A percentile compares a stretch with the other conserved stretches of the same genome.
phyloP scores from a whole-genome alignment of 1,140 invertebrate species.

The Propsilocerus akamusi region DNA sequence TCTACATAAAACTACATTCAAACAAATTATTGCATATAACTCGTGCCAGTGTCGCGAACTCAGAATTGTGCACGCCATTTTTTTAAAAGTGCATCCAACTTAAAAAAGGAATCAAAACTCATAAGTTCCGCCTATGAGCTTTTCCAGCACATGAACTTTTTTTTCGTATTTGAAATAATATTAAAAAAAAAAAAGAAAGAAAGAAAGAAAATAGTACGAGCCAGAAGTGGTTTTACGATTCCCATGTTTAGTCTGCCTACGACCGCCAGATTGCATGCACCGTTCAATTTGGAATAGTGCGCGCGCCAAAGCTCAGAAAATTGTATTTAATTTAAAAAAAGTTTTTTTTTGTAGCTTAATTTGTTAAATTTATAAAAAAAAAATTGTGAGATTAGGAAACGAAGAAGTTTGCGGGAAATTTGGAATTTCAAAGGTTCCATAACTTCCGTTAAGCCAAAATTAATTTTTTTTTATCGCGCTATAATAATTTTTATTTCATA shows the following conservation, averaged over 20 bases:
- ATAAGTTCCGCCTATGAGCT: neutral
- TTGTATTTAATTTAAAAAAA: neutral
- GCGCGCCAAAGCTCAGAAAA: too few relatives aligned
- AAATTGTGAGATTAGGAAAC: neutral
- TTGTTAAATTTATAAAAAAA: neutral
- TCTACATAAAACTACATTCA: neutral
- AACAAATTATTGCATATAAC: neutral
- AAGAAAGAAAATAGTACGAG: neutral
- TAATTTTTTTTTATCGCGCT: neutral
- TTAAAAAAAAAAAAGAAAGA: too few relatives aligned
- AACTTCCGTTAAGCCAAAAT: neutral
- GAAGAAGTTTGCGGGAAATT: neutral
- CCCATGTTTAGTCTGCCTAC: neutral
- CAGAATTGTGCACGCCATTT: neutral
- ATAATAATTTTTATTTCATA: too few relatives aligned
- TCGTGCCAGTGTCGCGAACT: neutral
- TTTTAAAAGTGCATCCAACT: neutral
- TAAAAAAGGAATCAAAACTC: neutral
- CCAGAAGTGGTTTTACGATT: conserved; percentile 1
- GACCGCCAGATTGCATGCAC: neutral
- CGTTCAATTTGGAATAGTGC: neutral
- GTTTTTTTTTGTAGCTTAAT: neutral
- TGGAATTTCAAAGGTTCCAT: neutral
- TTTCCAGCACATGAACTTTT: neutral
- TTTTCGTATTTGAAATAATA: neutral